Evolutionary conservation across 2,888 invertebrate species (phyloP), one percentile per base, ranked within the genome.

Genomic region (Theretra japonica): DNA sequence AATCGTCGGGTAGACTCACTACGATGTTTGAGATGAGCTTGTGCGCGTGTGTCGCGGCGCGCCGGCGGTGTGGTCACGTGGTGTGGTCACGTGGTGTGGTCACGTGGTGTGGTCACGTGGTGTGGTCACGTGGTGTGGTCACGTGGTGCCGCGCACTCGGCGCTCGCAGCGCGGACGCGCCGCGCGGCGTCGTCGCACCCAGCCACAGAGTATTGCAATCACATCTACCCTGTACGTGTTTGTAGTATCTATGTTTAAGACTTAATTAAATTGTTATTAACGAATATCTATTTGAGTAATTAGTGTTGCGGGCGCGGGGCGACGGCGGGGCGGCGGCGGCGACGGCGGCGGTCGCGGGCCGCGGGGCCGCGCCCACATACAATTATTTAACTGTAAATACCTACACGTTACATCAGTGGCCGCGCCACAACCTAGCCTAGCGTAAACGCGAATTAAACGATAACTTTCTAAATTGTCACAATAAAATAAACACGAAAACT

Each of bases 181-280:
- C 73, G 72, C 85, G 87, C 87, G 86, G 87, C 83, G 85, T 82
- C 86, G 80, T 82, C 86, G 80, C 88, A 82, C 87, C 89, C 92
- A 90, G 91, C 84, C 83, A 92, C 93, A 93, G 93, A 91, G 92
- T 92, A 91, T 88, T 90, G 90, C 88, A 90, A 85, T 86, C 87
- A 90, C 90, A 91, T 90, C 94, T 94, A 94, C 94, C 94, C 94
- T 94, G 94, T 94, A 94, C 93, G 91, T 90, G 90, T 88, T 92
- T 88, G 90, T 90, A 91, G 88, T 91, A 90, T 86, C 91, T 92
- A 91, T 65, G 65, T 90, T 88, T 75, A 88, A 91, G 88, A 89
- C 88, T 91, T 91, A 91, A 85, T 87, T 88, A 90, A 65, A 48
- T 65, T 65, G 23, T 65, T 6, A 65, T 65, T 88, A 92, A 91